Evolutionary conservation across 2,888 invertebrate species (phyloP).

Genomic region (Zygogramma bicolorata): DNA sequence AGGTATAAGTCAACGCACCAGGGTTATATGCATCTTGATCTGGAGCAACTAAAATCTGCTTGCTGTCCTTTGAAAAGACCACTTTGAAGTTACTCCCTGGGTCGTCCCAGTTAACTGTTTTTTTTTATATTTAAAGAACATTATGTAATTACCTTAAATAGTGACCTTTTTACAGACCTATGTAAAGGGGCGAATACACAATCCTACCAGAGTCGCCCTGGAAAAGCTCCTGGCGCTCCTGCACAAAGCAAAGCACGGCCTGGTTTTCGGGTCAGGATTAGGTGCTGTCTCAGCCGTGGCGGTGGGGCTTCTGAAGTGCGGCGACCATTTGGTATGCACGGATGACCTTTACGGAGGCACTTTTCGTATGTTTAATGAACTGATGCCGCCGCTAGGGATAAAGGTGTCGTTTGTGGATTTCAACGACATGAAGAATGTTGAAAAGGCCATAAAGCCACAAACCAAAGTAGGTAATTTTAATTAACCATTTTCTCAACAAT

Average conservation of each 20-base stretch:
- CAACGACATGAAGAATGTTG: conserved; percentile 75
- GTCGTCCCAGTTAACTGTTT: no score
- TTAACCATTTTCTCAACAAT: background rate
- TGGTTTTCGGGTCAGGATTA: conserved; percentile 90
- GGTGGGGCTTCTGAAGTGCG: conserved; percentile 79
- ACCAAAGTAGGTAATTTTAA: conserved; percentile 78
- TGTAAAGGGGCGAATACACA: background rate
- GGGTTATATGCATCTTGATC: no score
- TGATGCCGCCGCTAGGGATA: conserved; percentile 76
- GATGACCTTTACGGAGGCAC: conserved; percentile 98
- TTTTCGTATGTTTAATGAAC: conserved; percentile 75
- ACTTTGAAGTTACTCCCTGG: no score
- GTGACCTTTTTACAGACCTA: background rate
- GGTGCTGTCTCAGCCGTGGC: conserved; percentile 84
- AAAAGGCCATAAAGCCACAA: conserved; percentile 79
- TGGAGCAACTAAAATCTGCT: no score
- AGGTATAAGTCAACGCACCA: no score
- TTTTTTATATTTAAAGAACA: no score
- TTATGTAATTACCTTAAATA: no score
- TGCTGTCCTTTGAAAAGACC: no score
- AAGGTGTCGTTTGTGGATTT: conserved; percentile 84
- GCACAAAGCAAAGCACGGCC: conserved; percentile 88
- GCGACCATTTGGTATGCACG: conserved; percentile 91
- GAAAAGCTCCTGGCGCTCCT: conserved; percentile 91
- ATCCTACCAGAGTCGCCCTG: conserved; percentile 87